A percentile compares a stretch with the other conserved stretches of the same genome.
Evolutionary conservation across 2,888 invertebrate genomes (phyloP).

Genomic region (Acleris cristana): DNA sequence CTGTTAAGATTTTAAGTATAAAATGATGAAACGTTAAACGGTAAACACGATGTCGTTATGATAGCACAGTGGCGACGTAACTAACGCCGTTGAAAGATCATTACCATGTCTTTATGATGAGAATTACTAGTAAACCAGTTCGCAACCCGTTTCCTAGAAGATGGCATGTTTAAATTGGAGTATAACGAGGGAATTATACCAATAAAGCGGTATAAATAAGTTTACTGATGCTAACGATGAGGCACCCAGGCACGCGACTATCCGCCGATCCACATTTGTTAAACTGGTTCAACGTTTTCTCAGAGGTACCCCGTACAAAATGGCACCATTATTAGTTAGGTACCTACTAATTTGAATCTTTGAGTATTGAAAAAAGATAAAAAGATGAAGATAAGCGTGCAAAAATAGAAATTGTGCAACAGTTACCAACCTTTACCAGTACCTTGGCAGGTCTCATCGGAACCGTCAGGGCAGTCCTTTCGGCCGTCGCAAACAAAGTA

Average conservation of each 20-base stretch:
- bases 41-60: conserved; percentile 7
- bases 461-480: conserved; percentile 92
- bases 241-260: conserved; percentile 27
- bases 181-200: conserved; percentile 32
- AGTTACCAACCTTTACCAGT: conserved; percentile 74
- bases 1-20: too few species aligned
- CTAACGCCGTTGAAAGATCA: conserved; percentile 20
- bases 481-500: conserved; percentile 96
- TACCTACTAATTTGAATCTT: too few species aligned
- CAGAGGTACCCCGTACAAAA: background rate
- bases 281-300: conserved; percentile 3
- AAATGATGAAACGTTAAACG: conserved; percentile 11
- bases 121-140: conserved; percentile 32
- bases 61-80: conserved; percentile 7
- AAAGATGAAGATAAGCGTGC: conserved; percentile 14
- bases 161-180: conserved; percentile 28
- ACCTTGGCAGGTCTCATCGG: conserved; percentile 92
- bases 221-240: conserved; percentile 22
- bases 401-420: conserved; percentile 10
- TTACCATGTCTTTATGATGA: conserved; percentile 28
- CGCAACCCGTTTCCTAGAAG: conserved; percentile 31
- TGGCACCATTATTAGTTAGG: background rate
- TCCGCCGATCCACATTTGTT: background rate
- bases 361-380: background rate
- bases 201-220: conserved; percentile 22